These are phyloP conservation scores for Rhagoletis pomonella DNA, from an alignment of 1,140 invertebrate genomes.

Conservation along the genomic window DNA sequence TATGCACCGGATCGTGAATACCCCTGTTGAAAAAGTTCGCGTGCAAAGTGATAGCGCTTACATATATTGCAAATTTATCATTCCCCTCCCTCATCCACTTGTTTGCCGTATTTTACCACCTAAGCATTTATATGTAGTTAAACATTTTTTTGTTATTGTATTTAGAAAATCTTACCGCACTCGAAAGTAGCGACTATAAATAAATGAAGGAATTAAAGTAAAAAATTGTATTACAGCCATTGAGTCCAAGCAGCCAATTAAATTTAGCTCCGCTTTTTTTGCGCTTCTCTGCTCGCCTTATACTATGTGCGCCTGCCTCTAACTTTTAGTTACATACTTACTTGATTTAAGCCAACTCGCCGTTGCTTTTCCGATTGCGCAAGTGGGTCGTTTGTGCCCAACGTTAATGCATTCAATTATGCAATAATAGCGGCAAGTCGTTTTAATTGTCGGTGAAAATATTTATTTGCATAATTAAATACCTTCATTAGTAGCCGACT, in stretches of 20 bases:
- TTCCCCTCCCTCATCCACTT: no score
- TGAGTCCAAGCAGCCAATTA: not conserved
- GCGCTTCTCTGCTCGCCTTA: not conserved
- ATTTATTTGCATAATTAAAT: constrained; percentile 51
- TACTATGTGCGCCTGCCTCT: not conserved
- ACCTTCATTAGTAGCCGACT: not conserved
- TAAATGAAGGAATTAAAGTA: not conserved
- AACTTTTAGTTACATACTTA: not conserved
- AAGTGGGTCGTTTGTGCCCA: constrained; percentile 17
- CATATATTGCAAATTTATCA: no score
- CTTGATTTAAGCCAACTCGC: not conserved
- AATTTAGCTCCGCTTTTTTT: not conserved
- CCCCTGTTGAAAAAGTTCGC: no score
- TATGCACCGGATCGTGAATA: no score
- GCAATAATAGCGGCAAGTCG: not conserved
- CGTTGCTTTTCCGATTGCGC: constrained; percentile 13
- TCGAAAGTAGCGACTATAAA: not conserved
- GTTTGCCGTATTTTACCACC: no score
- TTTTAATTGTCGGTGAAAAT: constrained; percentile 39
- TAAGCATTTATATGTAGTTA: no score
- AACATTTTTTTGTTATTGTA: not conserved
- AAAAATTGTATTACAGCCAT: not conserved
- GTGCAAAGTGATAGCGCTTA: no score
- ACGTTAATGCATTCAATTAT: constrained; percentile 2
- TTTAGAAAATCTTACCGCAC: not conserved